Percentiles rank a stretch among this genome's conserved stretches.
Conservation (phyloP, 2,113 vertebrate genomes). For the Hemichromis elongatus region DNA sequence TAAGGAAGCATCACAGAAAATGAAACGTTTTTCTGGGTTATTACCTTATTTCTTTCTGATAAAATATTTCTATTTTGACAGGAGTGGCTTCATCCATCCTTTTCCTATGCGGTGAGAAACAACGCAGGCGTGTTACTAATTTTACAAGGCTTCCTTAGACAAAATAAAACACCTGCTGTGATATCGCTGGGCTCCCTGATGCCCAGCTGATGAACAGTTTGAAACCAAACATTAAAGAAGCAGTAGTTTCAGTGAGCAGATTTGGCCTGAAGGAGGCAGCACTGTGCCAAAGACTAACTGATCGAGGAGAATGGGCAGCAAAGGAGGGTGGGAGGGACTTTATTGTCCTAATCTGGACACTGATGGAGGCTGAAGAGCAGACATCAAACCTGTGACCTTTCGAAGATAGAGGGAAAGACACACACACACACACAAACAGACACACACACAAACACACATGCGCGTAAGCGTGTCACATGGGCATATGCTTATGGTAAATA, state of each 20-base stretch:
- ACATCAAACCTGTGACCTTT: slow-evolving; percentile 9
- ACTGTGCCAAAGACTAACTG: background rate
- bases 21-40: background rate
- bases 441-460: background rate
- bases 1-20: too few relatives aligned
- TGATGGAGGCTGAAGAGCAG: background rate
- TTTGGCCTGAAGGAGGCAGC: slow-evolving; percentile 53
- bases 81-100: background rate
- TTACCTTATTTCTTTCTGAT: background rate
- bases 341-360: background rate
- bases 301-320: background rate
- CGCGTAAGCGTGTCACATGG: background rate
- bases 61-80: background rate
- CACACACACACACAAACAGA: background rate
- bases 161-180: background rate
- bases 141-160: background rate
- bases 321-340: background rate
- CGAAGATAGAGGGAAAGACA: background rate
- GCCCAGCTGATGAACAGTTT: background rate
- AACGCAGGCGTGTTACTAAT: fast-evolving
- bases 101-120: background rate
- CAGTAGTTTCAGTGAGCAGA: background rate
- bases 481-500: background rate
- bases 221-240: background rate
- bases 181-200: background rate